These are phyloP conservation scores for Zoanthus solanderi DNA, from an alignment of 92 coral and sea anemone species.

Conservation along the genomic window DNA sequence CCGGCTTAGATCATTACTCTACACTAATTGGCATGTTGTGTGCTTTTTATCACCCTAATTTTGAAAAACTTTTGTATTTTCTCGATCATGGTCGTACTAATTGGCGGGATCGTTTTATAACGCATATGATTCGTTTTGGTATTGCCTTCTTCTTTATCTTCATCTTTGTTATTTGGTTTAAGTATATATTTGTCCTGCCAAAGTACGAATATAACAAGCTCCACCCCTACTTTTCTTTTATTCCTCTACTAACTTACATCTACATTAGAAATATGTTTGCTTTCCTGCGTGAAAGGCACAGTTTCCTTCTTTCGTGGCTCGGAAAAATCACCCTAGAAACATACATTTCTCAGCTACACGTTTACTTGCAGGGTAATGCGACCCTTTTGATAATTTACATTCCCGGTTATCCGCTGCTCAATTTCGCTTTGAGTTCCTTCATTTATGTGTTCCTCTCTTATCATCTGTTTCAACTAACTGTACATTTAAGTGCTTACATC, in stretches of 20 bases:
- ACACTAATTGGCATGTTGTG: slow-evolving; percentile 83
- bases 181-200: slow-evolving; percentile 67
- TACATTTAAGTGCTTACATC: slow-evolving; percentile 71
- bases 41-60: slow-evolving; percentile 83
- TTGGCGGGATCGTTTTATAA: slow-evolving; percentile 37
- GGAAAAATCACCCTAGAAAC: slow-evolving; percentile 88
- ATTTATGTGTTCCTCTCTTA: slow-evolving; percentile 77
- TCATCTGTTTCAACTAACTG: slow-evolving; percentile 72
- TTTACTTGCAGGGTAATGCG: slow-evolving; percentile 84
- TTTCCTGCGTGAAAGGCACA: slow-evolving; percentile 60
- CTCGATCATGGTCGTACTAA: slow-evolving; percentile 52
- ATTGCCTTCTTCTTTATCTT: slow-evolving; percentile 55
- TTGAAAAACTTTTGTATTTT: slow-evolving; percentile 61
- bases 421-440: slow-evolving; percentile 72
- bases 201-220: slow-evolving; percentile 78
- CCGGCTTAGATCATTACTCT: slow-evolving; percentile 88
- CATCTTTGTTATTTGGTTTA: slow-evolving; percentile 62
- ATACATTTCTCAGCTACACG: slow-evolving; percentile 83
- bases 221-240: slow-evolving; percentile 80
- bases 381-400: slow-evolving; percentile 71
- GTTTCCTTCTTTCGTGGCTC: slow-evolving; percentile 78
- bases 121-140: slow-evolving; percentile 50
- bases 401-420: slow-evolving; percentile 79
- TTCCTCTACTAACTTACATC: slow-evolving; percentile 78
- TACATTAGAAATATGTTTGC: slow-evolving; percentile 80